phyloP scores from a whole-genome alignment of 1,140 invertebrate species.

The Zaprionus africanus region DNA sequence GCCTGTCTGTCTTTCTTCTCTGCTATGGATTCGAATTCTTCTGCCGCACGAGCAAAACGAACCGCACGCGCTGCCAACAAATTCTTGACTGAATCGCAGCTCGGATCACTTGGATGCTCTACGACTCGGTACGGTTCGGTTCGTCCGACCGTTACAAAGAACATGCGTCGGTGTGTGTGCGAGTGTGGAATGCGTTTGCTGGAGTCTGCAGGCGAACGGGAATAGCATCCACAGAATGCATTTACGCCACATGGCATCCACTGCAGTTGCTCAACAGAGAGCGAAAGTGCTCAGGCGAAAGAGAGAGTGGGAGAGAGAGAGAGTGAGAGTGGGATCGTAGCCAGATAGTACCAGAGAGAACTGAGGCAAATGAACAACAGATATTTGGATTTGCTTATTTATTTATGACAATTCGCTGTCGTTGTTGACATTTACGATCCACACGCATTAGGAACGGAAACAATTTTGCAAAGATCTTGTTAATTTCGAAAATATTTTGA shows the following conservation, averaged over 20 bases:
- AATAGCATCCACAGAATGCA: slow-evolving; percentile 1
- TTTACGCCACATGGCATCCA: slow-evolving; percentile 23
- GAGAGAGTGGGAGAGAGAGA: not conserved
- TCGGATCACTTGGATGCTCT: slow-evolving; percentile 52
- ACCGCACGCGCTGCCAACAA: slow-evolving; percentile 66
- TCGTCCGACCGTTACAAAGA: slow-evolving; percentile 20
- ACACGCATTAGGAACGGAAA: slow-evolving; percentile 42
- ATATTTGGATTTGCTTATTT: slow-evolving; percentile 37
- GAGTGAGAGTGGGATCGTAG: slow-evolving; percentile 1
- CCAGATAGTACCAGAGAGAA: not conserved
- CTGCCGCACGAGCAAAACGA: slow-evolving; percentile 46
- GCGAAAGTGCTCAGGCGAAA: slow-evolving; percentile 4
- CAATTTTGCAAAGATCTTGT: slow-evolving; percentile 17
- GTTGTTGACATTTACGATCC: slow-evolving; percentile 46
- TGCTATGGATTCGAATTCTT: slow-evolving; percentile 2
- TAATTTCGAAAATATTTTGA: not conserved
- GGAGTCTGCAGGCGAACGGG: slow-evolving; percentile 27
- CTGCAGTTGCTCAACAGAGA: slow-evolving; percentile 16
- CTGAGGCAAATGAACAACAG: slow-evolving; percentile 6
- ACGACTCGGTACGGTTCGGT: slow-evolving; percentile 47
- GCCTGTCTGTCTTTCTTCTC: slow-evolving; percentile 9
- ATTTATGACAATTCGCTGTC: slow-evolving; percentile 44
- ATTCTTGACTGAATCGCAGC: slow-evolving; percentile 65
- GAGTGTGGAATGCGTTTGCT: slow-evolving; percentile 22
- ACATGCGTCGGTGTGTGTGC: slow-evolving; percentile 8